Conservation (phyloP, 2,113 vertebrate genomes). For the Rhombomys opimus region DNA sequence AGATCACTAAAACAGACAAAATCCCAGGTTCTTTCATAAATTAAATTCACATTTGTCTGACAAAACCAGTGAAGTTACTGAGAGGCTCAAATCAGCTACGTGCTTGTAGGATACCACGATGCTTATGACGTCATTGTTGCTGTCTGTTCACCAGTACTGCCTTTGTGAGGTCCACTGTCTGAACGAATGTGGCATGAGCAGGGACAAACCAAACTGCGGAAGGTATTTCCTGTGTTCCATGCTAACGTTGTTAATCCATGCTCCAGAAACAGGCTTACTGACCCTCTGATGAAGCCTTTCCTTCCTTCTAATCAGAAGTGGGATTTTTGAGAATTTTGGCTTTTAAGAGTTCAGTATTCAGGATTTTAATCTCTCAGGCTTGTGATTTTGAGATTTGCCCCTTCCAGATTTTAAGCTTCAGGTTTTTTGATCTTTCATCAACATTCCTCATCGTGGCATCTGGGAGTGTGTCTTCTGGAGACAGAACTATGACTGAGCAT, state of each 20-base stretch:
- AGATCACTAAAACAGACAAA: background rate
- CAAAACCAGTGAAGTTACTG: background rate
- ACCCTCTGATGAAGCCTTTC: too few relatives aligned
- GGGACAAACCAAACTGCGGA: too few relatives aligned
- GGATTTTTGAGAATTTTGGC: background rate
- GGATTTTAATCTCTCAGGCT: background rate
- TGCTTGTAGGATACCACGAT: too few relatives aligned
- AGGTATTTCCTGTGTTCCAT: background rate
- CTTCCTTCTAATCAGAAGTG: background rate
- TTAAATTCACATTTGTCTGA: background rate
- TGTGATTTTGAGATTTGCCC: background rate
- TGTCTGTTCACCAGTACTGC: too few relatives aligned
- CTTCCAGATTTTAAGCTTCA: background rate
- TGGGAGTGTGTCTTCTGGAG: background rate
- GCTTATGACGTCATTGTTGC: background rate
- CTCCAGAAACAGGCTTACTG: background rate
- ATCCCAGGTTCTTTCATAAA: background rate
- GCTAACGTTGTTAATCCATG: background rate
- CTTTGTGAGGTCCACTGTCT: background rate
- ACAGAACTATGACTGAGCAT: background rate
- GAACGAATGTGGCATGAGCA: background rate
- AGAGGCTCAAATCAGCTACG: background rate
- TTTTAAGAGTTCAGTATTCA: background rate
- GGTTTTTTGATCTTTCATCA: background rate
- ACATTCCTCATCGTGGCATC: background rate